Base-by-base conservation (phyloP, 2,888 invertebrate species). In the Axea sp. region DNA sequence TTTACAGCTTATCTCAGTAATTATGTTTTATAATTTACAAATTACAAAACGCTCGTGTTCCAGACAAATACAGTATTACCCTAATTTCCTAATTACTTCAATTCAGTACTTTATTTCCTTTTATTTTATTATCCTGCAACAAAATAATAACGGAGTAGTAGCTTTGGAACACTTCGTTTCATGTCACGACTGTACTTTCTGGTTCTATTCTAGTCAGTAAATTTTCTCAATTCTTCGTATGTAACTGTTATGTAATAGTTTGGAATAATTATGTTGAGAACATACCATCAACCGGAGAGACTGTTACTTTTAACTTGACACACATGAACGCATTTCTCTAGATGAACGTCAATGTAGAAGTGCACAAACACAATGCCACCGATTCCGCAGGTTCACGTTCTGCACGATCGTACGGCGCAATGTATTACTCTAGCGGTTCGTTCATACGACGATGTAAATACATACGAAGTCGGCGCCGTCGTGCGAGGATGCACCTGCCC, bases 401-500 rank as follows among this genome's bases (percentile, higher is more conserved):
- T 24, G 24, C 7, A 7, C 24, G 1, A 7, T 1, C 7, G 19
- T 12, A 9, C 33, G 24, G 14, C 24, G 51, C 12, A 31, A 26
- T 12, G 33, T 35, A 26, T 19, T 39, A 35, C 60, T 30, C 43
- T 26, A 43, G 53, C 51, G 51, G 51, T 37, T 51, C 31, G 45
- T 22, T 39, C 45, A 53, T 59, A 37, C 39, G 33, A 12, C 43
- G 35, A 60, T 37, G 28, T 33, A 35, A 51, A 31, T 53, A 55
- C 33, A 39, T 39, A 14, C 31, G 19, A 45, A 59, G 59, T 14
- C 51, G 31, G 30, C 55, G 65, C 55, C 64, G 65, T 57, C 62
- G 62, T 64, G 64, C 68, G 68, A 73, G 65, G 73, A 73, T 73
- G 68, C 73, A 73, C 73, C 73, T 73, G 73, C 73, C 73, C 73